Evolutionary conservation across 2,113 vertebrate species (phyloP), one percentile per base, ranked within the genome.

Genomic region (Nipponia nippon): DNA sequence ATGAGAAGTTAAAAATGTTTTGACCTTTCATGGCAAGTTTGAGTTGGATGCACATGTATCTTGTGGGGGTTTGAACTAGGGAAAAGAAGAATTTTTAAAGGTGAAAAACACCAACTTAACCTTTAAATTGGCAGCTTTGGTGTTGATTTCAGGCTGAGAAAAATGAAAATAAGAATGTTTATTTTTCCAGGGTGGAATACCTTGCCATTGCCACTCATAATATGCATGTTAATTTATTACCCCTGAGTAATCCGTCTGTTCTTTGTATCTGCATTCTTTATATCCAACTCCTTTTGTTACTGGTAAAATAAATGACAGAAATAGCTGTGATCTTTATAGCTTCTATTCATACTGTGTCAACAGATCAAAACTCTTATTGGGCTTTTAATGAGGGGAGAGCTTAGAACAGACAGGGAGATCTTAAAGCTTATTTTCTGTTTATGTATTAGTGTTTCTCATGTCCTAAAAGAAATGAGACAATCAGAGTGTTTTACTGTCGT

Each of bases 341-440:
- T 90, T 89, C 38, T 70, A 20, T 93, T 93, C 47, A 55, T 34
- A 78, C 21, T 59, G 16, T 83, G 66, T 87, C 86, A 93, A 63
- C 32, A 81, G 63, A 93, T 78, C 47, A 97, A 81, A 95, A 92
- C 32, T 87, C 29, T 17, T 62, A 20, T 20, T 82, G 44, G 16
- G 11, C n/a, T 94, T 94, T 92, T 93, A 94, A 93, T 73, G 40
- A 94, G 34, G 15, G n/a, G 18, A 89, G 30, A 95, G 10, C 42
- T 83, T 80, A 89, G 16, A 93, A 84, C 42, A 81, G n/a, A 82
- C 9, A 70, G 47, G 26, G 40, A 92, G 14, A 76, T 56, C 11
- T 79, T 87, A 87, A 67, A 87, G 21, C 15, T 67, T 86, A 44
- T 93, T 95, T 96, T 92, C 47, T 91, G 30, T 46, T 95, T 89